Evolutionary conservation across 1,140 invertebrate genomes (phyloP).

Genomic region (Zaprionus lachaisei): DNA sequence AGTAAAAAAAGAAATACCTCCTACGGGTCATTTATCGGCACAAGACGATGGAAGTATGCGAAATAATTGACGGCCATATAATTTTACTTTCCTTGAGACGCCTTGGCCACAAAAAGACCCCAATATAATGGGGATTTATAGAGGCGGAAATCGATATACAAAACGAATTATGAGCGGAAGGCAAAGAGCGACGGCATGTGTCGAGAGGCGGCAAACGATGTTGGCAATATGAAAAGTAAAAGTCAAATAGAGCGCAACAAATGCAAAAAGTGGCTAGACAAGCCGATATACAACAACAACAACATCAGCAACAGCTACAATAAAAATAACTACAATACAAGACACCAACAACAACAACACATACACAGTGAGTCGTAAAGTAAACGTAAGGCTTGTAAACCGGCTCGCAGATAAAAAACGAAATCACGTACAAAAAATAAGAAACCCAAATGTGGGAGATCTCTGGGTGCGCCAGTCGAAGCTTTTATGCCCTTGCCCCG

Average conservation of each 20-base stretch:
- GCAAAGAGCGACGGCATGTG: neutral
- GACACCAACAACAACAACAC: slow-evolving; percentile 15
- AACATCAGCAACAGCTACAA: slow-evolving; percentile 3
- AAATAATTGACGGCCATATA: slow-evolving; percentile 30
- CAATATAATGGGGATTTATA: slow-evolving; percentile 38
- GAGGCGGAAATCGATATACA: slow-evolving; percentile 60
- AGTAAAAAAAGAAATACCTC: slow-evolving; percentile 16
- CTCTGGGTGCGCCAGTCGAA: slow-evolving; percentile 18
- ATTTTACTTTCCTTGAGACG: slow-evolving; percentile 31
- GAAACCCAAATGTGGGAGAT: slow-evolving; percentile 21
- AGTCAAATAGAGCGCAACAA: slow-evolving; percentile 78
- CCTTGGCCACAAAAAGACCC: slow-evolving; percentile 18
- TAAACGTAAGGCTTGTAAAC: slow-evolving; percentile 58
- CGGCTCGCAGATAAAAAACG: slow-evolving; percentile 49
- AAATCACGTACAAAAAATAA: slow-evolving; percentile 17
- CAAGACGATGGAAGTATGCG: neutral
- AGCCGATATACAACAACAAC: slow-evolving; percentile 20
- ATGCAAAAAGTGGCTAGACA: slow-evolving; percentile 71
- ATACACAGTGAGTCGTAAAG: slow-evolving; percentile 19
- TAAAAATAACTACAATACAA: slow-evolving; percentile 55
- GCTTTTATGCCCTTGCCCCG: slow-evolving; percentile 38
- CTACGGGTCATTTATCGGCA: slow-evolving; percentile 27
- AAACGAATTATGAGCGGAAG: slow-evolving; percentile 42
- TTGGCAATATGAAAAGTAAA: slow-evolving; percentile 76
- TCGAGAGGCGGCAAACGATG: neutral